A percentile compares a stretch with the other conserved stretches of the same genome.
Evolutionary conservation across 2,113 vertebrate genomes (phyloP).

Genomic region (Electrona antarctica): DNA sequence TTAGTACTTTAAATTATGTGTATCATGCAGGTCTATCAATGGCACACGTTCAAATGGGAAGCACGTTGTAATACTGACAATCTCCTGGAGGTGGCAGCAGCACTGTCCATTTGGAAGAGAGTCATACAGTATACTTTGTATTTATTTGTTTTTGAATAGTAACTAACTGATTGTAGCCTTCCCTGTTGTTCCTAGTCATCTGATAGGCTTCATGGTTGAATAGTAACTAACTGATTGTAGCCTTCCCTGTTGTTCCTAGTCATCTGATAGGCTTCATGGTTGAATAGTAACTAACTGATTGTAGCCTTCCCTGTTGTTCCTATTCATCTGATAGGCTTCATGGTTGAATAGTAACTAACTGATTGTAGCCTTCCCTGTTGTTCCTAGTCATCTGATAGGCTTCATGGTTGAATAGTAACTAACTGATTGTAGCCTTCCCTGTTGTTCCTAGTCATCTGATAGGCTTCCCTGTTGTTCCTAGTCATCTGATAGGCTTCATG

Average conservation of each 20-base stretch:
- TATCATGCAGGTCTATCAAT: too few species aligned
- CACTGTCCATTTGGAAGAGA: constrained; percentile 12
- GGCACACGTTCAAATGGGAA: neutral
- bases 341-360: neutral
- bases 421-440: neutral
- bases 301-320: constrained; percentile 24
- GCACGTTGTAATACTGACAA: neutral
- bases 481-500: constrained; percentile 41
- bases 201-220: constrained; percentile 27
- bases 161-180: neutral
- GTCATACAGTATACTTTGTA: neutral
- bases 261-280: constrained; percentile 33
- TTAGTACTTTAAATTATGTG: neutral
- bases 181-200: constrained; percentile 34
- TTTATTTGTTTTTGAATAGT: neutral
- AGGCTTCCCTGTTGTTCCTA: constrained; percentile 29
- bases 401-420: neutral
- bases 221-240: neutral
- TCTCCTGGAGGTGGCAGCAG: constrained; percentile 68
- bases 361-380: constrained; percentile 5
- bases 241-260: constrained; percentile 30
- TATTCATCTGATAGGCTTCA: constrained; percentile 34
- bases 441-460: constrained; percentile 40
- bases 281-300: neutral
- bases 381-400: constrained; percentile 39